phyloP scores from a whole-genome alignment of 1,140 invertebrate genomes.

The Zaprionus ornatus region DNA sequence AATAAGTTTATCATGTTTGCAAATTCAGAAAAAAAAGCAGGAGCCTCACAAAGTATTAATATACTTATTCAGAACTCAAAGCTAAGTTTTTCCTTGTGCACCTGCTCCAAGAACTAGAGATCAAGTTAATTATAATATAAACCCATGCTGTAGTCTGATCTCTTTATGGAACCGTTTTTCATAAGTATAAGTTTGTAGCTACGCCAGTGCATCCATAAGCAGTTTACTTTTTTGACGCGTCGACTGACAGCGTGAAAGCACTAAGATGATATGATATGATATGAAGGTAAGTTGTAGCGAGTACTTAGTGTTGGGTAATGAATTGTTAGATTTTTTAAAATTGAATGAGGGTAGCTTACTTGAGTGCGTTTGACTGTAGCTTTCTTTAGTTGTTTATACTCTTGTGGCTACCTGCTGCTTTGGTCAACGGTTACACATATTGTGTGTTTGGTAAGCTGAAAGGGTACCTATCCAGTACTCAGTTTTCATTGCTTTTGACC shows the following conservation, averaged over 20 bases:
- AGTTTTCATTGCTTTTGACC: slow-evolving; percentile 56
- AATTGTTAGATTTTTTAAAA: not conserved
- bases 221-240: too few species aligned
- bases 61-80: too few species aligned
- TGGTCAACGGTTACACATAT: slow-evolving; percentile 28
- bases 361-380: not conserved
- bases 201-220: too few species aligned
- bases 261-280: not conserved
- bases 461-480: slow-evolving; percentile 6
- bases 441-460: slow-evolving; percentile 11
- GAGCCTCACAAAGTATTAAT: too few species aligned
- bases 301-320: not conserved
- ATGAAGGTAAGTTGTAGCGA: not conserved
- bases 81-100: too few species aligned
- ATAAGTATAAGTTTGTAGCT: too few species aligned
- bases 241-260: not conserved
- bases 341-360: not conserved
- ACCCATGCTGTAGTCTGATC: too few species aligned
- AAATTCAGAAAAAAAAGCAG: not conserved
- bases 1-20: not conserved
- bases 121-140: too few species aligned
- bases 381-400: slow-evolving; percentile 13
- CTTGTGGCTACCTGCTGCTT: slow-evolving; percentile 16
- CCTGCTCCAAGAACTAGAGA: too few species aligned
- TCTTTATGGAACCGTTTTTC: too few species aligned